Conservation (phyloP, 2,888 invertebrate species). For the Melanostoma mellinum region DNA sequence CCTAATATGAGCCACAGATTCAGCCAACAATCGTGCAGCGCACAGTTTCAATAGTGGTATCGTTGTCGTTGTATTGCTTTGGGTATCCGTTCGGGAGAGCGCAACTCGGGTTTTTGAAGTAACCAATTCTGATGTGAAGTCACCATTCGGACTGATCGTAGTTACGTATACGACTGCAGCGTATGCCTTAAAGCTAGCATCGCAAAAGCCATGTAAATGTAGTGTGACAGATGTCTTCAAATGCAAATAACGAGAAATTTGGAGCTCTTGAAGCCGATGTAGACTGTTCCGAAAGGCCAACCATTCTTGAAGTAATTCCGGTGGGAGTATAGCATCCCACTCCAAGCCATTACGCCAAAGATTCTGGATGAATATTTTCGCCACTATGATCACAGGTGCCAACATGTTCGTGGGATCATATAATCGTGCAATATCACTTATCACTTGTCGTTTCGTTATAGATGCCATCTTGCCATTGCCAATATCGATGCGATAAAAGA, state of each 20-base stretch:
- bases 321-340: constrained; percentile 21
- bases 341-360: constrained; percentile 35
- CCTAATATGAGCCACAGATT: constrained; percentile 14
- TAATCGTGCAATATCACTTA: constrained; percentile 16
- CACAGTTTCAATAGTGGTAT: background rate
- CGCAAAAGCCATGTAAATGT: constrained; percentile 46
- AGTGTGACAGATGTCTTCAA: constrained; percentile 27
- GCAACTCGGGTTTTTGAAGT: constrained; percentile 30
- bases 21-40: constrained; percentile 27
- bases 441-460: constrained; percentile 34
- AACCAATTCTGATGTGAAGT: constrained; percentile 15
- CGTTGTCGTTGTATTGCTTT: constrained; percentile 18
- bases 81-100: constrained; percentile 6
- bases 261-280: constrained; percentile 13
- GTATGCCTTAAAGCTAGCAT: constrained; percentile 29
- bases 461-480: constrained; percentile 7
- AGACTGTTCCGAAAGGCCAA: constrained; percentile 12
- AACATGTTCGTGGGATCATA: constrained; percentile 43
- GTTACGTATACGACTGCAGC: constrained; percentile 28
- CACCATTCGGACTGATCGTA: constrained; percentile 1
- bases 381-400: constrained; percentile 50
- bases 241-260: constrained; percentile 22
- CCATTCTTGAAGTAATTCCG: constrained; percentile 21
- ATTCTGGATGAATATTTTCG: constrained; percentile 41
- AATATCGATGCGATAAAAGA: constrained; percentile 29